Percentiles rank a stretch among this genome's conserved stretches.
phyloP scores from a whole-genome alignment of 2,888 invertebrate genomes.

The Heliothis peltigera region DNA sequence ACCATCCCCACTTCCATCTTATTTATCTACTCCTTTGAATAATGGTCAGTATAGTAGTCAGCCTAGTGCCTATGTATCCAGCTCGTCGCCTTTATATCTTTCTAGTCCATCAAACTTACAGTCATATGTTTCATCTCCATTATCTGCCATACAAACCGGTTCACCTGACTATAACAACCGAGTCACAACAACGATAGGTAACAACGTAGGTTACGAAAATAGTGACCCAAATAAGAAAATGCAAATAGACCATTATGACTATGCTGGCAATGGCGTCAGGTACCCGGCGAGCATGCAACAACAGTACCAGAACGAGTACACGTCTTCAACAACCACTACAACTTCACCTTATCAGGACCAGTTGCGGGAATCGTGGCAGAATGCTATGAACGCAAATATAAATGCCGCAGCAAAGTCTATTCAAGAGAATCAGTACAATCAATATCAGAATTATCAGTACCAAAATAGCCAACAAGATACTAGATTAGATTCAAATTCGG shows the following conservation, averaged over 20 bases:
- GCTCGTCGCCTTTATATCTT: slow-evolving; percentile 80
- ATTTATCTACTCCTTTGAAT: slow-evolving; percentile 78
- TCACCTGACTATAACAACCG: slow-evolving; percentile 78
- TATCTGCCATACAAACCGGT: slow-evolving; percentile 78
- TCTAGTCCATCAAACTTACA: slow-evolving; percentile 82
- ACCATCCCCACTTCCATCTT: slow-evolving; percentile 78
- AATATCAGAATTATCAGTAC: slow-evolving; percentile 76
- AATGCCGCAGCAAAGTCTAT: slow-evolving; percentile 77
- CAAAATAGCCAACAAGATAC: slow-evolving; percentile 73
- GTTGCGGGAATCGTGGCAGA: slow-evolving; percentile 78
- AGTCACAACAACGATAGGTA: slow-evolving; percentile 74
- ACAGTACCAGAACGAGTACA: slow-evolving; percentile 80
- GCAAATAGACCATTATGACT: slow-evolving; percentile 85
- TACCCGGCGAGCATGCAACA: slow-evolving; percentile 76
- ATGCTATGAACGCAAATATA: slow-evolving; percentile 68
- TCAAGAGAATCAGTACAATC: slow-evolving; percentile 74
- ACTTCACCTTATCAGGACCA: slow-evolving; percentile 77
- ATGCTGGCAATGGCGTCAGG: slow-evolving; percentile 81
- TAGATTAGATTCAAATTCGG: slow-evolving; percentile 68
- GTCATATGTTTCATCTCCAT: slow-evolving; percentile 82
- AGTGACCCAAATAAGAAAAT: slow-evolving; percentile 78
- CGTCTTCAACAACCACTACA: slow-evolving; percentile 77
- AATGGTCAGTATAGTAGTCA: slow-evolving; percentile 80
- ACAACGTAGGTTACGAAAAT: slow-evolving; percentile 73
- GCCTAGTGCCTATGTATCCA: slow-evolving; percentile 80